Evolutionary conservation across 2,113 vertebrate genomes (phyloP).

Genomic region (Macroglossus sobrinus): DNA sequence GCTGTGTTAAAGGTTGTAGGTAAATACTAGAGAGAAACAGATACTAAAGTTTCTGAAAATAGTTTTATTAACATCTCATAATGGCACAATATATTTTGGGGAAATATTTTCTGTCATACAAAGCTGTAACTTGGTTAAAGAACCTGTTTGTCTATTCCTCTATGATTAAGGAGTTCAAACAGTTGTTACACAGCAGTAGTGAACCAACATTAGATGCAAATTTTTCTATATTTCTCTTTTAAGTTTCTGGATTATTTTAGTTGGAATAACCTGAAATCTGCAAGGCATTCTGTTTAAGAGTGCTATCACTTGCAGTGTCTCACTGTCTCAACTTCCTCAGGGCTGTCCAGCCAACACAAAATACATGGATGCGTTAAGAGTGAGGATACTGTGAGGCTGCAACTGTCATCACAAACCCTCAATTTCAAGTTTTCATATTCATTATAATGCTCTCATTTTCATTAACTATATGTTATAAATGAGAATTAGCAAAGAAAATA

Average conservation of each 20-base stretch:
- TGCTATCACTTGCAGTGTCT: not conserved
- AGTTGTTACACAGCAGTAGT: not conserved
- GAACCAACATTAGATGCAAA: not conserved
- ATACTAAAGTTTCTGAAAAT: not conserved
- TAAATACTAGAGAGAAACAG: not conserved
- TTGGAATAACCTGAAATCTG: not conserved
- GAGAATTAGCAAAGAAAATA: not conserved
- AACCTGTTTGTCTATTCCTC: not conserved
- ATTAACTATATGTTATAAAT: not conserved
- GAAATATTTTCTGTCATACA: not conserved
- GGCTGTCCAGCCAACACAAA: not conserved
- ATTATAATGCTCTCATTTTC: not conserved
- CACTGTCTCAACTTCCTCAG: not conserved
- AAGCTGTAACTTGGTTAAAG: not conserved
- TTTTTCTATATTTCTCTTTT: slow-evolving; percentile 12
- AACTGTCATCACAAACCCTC: not conserved
- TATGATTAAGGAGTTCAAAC: not conserved
- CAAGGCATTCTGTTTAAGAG: not conserved
- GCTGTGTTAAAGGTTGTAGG: not conserved
- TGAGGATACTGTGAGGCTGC: not conserved
- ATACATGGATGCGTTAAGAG: not conserved
- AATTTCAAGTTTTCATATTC: not conserved
- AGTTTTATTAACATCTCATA: not conserved
- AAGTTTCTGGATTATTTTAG: not conserved
- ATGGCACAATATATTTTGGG: not conserved